These are phyloP conservation scores for Apodemus speciosus DNA, from an alignment of 2,113 vertebrate genomes.

Conservation along the genomic window DNA sequence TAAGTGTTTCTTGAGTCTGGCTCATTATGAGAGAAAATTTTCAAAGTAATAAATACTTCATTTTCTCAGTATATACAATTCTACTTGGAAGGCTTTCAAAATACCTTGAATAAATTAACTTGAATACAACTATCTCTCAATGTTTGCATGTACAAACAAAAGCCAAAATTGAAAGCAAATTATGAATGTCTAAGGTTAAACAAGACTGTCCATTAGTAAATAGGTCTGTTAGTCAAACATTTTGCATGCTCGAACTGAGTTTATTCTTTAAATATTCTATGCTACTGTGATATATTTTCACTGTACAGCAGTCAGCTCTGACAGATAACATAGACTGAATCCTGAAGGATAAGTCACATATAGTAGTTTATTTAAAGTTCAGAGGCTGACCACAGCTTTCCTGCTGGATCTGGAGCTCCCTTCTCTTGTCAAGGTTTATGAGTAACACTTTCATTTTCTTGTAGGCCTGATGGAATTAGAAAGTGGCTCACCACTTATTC, in stretches of 20 bases:
- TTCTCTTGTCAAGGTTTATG: neutral
- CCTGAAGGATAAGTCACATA: neutral
- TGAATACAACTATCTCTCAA: slow-evolving; percentile 19
- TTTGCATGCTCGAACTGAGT: neutral
- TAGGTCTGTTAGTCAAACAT: neutral
- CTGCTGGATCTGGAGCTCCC: neutral
- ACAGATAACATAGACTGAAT: neutral
- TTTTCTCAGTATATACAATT: neutral
- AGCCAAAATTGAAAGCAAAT: neutral
- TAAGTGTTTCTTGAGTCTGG: neutral
- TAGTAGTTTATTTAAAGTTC: neutral
- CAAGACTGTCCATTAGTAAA: neutral
- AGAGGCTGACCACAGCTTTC: neutral
- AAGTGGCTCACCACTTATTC: neutral
- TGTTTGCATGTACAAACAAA: neutral
- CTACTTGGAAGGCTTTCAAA: neutral
- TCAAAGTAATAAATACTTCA: neutral
- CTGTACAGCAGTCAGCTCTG: neutral
- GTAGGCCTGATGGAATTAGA: neutral
- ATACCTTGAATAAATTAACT: neutral
- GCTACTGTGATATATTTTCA: neutral
- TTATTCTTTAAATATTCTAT: neutral
- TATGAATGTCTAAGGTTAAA: neutral
- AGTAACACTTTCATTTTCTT: neutral
- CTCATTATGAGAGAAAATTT: neutral